Percentiles rank a stretch among this genome's conserved stretches.
phyloP scores from a whole-genome alignment of 2,797 vertebrate species.

The Thamnophis elegans region DNA sequence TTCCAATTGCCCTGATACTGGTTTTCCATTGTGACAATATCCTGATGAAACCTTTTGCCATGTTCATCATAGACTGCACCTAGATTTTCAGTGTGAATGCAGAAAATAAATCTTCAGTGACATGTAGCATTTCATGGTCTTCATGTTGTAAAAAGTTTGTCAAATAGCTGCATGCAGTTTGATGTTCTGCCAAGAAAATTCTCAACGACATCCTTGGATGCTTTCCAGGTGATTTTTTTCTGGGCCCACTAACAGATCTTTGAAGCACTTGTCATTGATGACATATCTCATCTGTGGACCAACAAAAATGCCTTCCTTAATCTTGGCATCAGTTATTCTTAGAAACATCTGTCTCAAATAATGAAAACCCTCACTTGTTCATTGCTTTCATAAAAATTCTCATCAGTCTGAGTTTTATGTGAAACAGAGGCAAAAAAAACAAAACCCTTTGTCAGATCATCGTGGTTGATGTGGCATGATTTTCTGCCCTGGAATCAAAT shows the following conservation, averaged over 20 bases:
- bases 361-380: neutral
- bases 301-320: neutral
- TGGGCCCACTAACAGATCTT: neutral
- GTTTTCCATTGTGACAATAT: neutral
- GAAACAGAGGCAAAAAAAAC: neutral
- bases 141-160: neutral
- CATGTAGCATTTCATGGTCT: neutral
- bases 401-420: neutral
- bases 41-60: neutral
- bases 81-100: neutral
- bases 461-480: neutral
- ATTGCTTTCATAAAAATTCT: neutral
- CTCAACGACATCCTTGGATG: neutral
- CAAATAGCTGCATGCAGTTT: neutral
- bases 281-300: neutral
- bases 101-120: neutral
- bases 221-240: neutral
- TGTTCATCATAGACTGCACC: neutral
- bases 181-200: neutral
- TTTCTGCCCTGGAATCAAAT: neutral
- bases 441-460: neutral
- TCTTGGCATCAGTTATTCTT: neutral
- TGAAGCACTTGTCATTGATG: neutral
- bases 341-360: neutral
- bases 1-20: neutral